Base-by-base conservation (phyloP, 1,140 invertebrate species). In the Heliconius hermathena region DNA sequence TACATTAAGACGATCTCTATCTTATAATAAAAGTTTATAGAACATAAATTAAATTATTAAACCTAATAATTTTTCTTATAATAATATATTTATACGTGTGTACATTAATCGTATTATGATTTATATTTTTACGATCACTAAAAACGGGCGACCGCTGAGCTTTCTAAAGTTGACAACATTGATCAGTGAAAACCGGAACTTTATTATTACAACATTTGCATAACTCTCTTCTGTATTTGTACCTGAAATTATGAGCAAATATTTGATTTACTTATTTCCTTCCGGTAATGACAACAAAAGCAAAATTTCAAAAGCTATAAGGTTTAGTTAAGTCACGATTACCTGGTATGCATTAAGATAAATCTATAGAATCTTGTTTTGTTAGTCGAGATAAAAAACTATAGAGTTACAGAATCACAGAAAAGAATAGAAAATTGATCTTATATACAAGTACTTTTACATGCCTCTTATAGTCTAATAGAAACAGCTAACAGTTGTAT, bases 141-240 rank as follows among this genome's bases (percentile, higher is more conserved):
- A 22, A 4, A 57, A 26, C 4, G 22, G 26, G 9, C 26, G 26
- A 29, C 26, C 60, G 26, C 60, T 13, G 26, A 57, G 74, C 74
- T 76, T 76, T 76, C 74, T 22, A 76, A 76, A 70, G 74, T 70
- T 76, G 74, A 26, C 74, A 70, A 60, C 38, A 60, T 46, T 66
- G 74, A 76, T 76, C 41, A 76, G 57, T 66, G 74, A 76, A 76
- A 70, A 26, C 74, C 74, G 74, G 74, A 76, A 76, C 74, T 66
- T 76, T 76, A 41, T 60, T 60, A 75, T 29, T 75, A 75, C 66
- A n/a, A 60, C 52, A 75, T 75, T 70, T 74, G 72, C 73, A 36
- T 79, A 71, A 41, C 26, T 74, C 57, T 79, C 54, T 73, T 57
- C 49, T 22, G 60, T 16, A 66, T 66, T 16, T 66, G 8, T 29